These are phyloP conservation scores for Nannoperca australis DNA, from an alignment of 2,797 vertebrate species.

Conservation along the genomic window DNA sequence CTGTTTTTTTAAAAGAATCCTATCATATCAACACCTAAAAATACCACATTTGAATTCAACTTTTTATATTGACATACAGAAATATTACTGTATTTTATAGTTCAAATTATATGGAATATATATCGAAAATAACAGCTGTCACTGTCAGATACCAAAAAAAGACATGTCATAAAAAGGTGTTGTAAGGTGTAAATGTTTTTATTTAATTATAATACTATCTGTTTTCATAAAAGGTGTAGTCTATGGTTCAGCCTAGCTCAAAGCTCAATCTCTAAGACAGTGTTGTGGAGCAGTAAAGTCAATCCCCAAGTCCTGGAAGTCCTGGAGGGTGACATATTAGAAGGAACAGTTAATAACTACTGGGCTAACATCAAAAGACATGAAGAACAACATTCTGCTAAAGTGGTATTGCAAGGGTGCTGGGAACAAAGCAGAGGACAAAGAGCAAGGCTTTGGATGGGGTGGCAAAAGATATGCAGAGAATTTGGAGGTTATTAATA, in stretches of 20 bases:
- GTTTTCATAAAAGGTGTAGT: neutral
- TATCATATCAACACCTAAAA: neutral
- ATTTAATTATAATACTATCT: neutral
- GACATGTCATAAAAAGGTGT: neutral
- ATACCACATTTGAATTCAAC: neutral
- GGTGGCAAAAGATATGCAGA: slow-evolving; percentile 12
- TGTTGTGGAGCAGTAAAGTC: neutral
- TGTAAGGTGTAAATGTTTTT: neutral
- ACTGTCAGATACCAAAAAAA: neutral
- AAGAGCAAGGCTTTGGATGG: neutral
- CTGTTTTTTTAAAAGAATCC: neutral
- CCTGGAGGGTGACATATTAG: neutral
- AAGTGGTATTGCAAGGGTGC: neutral
- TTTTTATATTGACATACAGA: neutral
- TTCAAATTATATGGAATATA: neutral
- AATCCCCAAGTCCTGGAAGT: neutral
- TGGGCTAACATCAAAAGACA: slow-evolving; percentile 14
- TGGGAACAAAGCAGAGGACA: slow-evolving; percentile 1
- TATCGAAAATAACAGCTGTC: neutral
- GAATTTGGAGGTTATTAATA: slow-evolving; percentile 24
- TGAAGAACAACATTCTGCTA: neutral
- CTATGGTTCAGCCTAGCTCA: neutral
- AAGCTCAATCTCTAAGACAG: neutral
- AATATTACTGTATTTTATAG: neutral
- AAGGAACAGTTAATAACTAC: slow-evolving; percentile 8